Base-by-base conservation (phyloP, 2,888 invertebrate species). In the Plagodis dolabraria region DNA sequence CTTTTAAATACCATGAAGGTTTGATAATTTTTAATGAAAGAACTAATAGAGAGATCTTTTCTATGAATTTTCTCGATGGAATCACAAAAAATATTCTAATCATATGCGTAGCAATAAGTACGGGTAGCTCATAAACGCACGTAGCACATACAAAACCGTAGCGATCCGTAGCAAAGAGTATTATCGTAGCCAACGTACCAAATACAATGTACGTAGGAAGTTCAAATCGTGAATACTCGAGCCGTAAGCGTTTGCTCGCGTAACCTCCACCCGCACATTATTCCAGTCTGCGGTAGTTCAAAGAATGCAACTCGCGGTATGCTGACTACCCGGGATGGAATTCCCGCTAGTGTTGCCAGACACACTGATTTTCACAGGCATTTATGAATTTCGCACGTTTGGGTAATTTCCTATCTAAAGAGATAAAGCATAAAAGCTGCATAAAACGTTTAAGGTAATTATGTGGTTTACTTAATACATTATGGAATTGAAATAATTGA, bases 251-350 rank as follows among this genome's bases (percentile, higher is more conserved):
- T 53, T 57, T 38, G 36, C 12, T 57, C 47, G 12, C 33, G 47
- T 4, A 33, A 50, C 36, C 47, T 33, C 33, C 33, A n/a, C 11
- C 42, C 46, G 53, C 36, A 35, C 33, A 47, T 48, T 56, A 60
- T 56, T 53, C 56, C 42, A 49, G 40, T 54, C 33, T 12, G 50
- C 44, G 40, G 56, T 49, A 44, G 53, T 47, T 47, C 50, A 43
- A 60, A 53, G 61, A 57, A 61, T 61, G 57, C 57, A 57, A 45
- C 34, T 6, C 47, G 42, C 33, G 46, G 53, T 40, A 40, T 46
- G 45, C 42, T 43, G 56, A 12, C 40, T 43, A 34, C 43, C 43
- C 38, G 56, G 22, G 11, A 38, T 40, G 33, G 55, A 36, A n/a
- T 33, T 36, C 33, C 10, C 33, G n/a, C 22, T 47, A 51, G 35